Evolutionary conservation across 2,113 vertebrate species (phyloP), one percentile per base, ranked within the genome.

Genomic region (Tenebrosternarchus preto): DNA sequence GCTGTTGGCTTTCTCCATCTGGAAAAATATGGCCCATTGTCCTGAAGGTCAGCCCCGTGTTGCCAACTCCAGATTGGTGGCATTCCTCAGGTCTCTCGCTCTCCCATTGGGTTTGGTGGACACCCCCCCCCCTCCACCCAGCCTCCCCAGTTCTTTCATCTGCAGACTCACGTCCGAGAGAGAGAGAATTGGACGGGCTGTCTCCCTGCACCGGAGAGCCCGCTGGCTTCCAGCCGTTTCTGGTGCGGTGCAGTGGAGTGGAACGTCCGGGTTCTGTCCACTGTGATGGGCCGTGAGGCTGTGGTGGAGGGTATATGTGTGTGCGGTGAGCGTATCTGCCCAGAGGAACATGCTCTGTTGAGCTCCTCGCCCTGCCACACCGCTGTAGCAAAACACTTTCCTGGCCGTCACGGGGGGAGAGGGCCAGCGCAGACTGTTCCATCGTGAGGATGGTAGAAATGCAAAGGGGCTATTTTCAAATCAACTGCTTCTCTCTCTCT

Each of bases 1-100:
- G 76, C 69, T 83, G 87, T 88, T 87, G 70, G 89, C 88, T 90
- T 88, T 88, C 87, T 88, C 82, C 87, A 87, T 91, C 90, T 90
- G 56, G 36, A 84, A 90, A 92, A 93, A 92, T 92, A 92, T 88
- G 85, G 83, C 86, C 89, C 89, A 91, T 93, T 93, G 92, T 93
- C 90, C 86, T 85, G 88, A 90, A 89, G 88, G 90, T 90, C 89
- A 92, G 89, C 85, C 88, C 88, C 71, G 81, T 86, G 83, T 90
- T 91, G 89, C 87, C 88, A 88, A 86, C 87, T 86, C 83, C 78
- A 85, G 73, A 81, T 82, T 17, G 85, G 84, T 77, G 83, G 87
- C 90, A 91, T 91, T 91, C 90, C 89, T 88, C 76, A 68, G 86
- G 87, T 83, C 86, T 84, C 59, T 31, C 36, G 31, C 68, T 12